Base-by-base conservation (phyloP, 2,888 invertebrate species). In the Cremastinae sp. region DNA sequence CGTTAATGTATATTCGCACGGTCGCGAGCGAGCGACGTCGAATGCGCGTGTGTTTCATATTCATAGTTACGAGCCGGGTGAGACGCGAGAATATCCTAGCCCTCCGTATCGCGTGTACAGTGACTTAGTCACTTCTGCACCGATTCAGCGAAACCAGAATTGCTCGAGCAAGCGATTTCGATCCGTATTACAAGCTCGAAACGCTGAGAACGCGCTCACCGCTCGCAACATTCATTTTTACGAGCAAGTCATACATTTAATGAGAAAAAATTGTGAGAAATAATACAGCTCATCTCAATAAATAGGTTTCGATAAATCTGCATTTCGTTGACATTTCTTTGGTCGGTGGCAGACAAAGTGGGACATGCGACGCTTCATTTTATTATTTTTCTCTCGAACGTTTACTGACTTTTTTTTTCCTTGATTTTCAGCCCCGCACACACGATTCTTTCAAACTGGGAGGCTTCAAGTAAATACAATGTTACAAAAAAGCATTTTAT, bases 401-500 rank as follows among this genome's bases (percentile, higher is more conserved):
- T 5, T 28, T 28, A 2, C 28, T 28, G 28, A 5, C 12, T 12
- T 12, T 45, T 45, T n/a, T 9, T 9, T 41, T 9, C n/a, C 41
- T 41, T 9, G 2, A 9, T 41, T n/a, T 41, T n/a, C 2, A n/a
- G 2, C 10, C n/a, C 9, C 41, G 2, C 10, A 45, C 12, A 12
- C 14, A 45, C n/a, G n/a, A n/a, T n/a, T n/a, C n/a, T n/a, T n/a
- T n/a, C n/a, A n/a, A n/a, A n/a, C n/a, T n/a, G n/a, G 5, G 14
- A 41, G 51, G 20, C 22, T 2, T 36, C 22, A 51, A 41, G 38
- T 18, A 12, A 4, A 36, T n/a, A 64, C 2, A 12, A 18, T 10
- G 47, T 56, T 68, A 38, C 22, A 34, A 20, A 7, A 56, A 22
- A 69, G 41, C 28, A 18, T 51, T n/a, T n/a, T 69, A 41, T 49